Evolutionary conservation across 2,888 invertebrate species (phyloP), one percentile per base, ranked within the genome.

Genomic region (Priocnemis perturbator): DNA sequence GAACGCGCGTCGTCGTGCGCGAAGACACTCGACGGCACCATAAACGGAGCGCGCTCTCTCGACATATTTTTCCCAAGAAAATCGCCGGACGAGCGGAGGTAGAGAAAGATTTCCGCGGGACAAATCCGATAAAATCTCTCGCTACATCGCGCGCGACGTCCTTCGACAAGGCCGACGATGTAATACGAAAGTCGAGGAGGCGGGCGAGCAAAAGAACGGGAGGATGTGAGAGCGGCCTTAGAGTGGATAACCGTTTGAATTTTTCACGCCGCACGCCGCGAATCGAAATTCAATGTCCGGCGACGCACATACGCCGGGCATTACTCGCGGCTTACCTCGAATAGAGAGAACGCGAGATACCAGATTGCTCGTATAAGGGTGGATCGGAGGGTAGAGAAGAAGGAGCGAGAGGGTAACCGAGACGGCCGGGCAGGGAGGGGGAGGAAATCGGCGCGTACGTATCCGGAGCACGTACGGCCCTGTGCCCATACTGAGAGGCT

Each of bases 401-500:
- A 44, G 21, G 20, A 11, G 55, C n/a, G 15, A 21, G 60, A n/a
- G n/a, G n/a, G 30, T 26, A 50, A 50, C 0, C 44, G 45, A 55
- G 64, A 70, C 62, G 68, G 66, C 61, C 26, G 67, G 73, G 73
- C 83, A 73, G 67, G 65, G 69, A 68, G 74, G 71, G 77, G 70
- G 73, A 82, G 74, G 78, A 83, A 85, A 85, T 83, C 83, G 83
- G 83, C 78, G 81, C 78, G 81, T 87, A 86, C 82, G 86, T 86
- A 88, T 82, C 85, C 87, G 78, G 83, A 81, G 87, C 88, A 88
- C 88, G 88, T 88, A 88, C 87, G 83, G 85, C 84, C 86, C 85
- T 85, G 87, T 87, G 86, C 85, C 87, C 87, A 88, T 88, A 88
- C 85, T 81, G 79, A 84, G 84, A 79, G 81, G 77, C 78, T 73